phyloP scores from a whole-genome alignment of 2,113 vertebrate species.

The Trinectes maculatus region DNA sequence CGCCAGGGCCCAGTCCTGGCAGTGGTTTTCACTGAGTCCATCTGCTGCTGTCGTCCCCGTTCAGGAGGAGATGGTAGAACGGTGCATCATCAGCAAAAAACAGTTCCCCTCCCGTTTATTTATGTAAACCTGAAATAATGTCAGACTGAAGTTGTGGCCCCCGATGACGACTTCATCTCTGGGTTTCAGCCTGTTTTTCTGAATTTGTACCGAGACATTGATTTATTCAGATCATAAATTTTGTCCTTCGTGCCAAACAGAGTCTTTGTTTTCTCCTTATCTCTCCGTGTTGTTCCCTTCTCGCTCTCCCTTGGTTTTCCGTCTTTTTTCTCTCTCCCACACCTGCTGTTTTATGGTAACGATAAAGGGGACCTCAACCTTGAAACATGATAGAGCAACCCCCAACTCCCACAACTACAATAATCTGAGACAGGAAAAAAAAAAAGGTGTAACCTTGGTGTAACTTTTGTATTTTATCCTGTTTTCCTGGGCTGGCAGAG shows the following conservation, averaged over 20 bases:
- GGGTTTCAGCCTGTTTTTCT: neutral
- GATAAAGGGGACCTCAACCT: conserved; percentile 63
- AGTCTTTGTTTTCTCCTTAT: conserved; percentile 31
- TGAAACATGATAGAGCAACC: conserved; percentile 57
- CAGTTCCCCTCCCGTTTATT: no score
- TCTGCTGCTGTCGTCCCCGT: neutral
- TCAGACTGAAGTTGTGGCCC: neutral
- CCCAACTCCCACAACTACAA: conserved; percentile 44
- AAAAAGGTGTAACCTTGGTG: conserved; percentile 56
- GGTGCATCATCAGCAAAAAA: neutral
- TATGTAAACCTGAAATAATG: neutral
- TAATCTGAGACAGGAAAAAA: conserved; percentile 11
- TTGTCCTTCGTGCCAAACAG: neutral
- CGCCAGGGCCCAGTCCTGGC: neutral
- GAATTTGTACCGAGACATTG: neutral
- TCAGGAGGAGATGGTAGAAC: neutral
- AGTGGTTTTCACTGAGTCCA: neutral
- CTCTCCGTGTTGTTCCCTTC: conserved; percentile 7
- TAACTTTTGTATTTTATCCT: conserved; percentile 58
- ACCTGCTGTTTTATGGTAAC: conserved; percentile 58
- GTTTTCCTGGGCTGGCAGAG: conserved; percentile 44
- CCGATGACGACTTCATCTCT: neutral
- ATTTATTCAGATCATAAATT: neutral
- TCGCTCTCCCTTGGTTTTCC: conserved; percentile 28
- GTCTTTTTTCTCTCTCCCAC: conserved; percentile 35